Evolutionary conservation across 2,797 vertebrate species (phyloP).

Genomic region (Macropus fuliginosus): DNA sequence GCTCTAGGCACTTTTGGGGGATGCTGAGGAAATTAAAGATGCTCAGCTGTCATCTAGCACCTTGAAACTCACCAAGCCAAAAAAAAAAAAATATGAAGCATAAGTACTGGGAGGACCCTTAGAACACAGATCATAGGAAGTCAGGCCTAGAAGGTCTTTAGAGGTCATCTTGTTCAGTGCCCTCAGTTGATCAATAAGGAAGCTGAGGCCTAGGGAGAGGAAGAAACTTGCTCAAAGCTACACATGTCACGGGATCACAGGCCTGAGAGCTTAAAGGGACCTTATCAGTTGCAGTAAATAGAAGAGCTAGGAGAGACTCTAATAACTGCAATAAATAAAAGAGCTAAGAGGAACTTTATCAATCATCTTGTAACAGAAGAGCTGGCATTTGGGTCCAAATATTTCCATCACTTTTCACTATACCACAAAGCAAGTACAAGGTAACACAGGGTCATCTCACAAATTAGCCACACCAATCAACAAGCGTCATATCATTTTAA

Average conservation of each 20-base stretch:
- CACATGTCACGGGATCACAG: background rate
- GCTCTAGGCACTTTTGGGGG: background rate
- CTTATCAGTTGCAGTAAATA: background rate
- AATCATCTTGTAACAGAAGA: background rate
- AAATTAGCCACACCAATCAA: background rate
- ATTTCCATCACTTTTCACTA: background rate
- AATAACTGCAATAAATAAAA: background rate
- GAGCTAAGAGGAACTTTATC: background rate
- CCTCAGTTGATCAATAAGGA: background rate
- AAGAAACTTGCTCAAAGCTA: background rate
- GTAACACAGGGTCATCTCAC: background rate
- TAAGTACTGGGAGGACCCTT: background rate
- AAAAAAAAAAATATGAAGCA: background rate
- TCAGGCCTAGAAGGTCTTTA: background rate
- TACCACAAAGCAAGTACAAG: background rate
- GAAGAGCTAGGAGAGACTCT: background rate
- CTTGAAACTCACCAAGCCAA: background rate
- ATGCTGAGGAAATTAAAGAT: background rate
- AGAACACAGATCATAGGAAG: background rate
- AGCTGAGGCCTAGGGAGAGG: background rate
- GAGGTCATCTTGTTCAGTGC: background rate
- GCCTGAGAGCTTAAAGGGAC: background rate
- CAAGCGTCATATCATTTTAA: background rate
- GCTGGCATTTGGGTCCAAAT: background rate
- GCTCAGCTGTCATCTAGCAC: background rate